A percentile compares a stretch with the other conserved stretches of the same genome.
Conservation (phyloP, 2,797 vertebrate species). For the Percopsis omiscomaycus region DNA sequence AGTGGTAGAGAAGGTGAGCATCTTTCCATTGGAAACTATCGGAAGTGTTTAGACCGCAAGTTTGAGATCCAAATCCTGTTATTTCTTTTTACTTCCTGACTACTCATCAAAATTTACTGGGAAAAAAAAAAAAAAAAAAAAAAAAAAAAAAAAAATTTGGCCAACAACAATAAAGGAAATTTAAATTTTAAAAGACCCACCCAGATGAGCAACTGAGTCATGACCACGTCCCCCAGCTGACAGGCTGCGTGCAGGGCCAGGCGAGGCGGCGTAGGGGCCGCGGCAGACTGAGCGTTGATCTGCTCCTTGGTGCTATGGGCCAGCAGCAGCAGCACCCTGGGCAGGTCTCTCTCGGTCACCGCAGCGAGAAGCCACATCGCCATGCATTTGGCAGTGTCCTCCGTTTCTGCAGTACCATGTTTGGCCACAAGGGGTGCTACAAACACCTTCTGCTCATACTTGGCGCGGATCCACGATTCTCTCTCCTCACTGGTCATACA, state of each 20-base stretch:
- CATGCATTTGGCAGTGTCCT: slow-evolving; percentile 70
- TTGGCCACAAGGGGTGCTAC: slow-evolving; percentile 78
- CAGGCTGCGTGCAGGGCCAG: slow-evolving; percentile 89
- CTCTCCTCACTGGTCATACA: slow-evolving; percentile 82
- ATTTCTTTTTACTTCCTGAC: no score
- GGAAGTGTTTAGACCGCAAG: no score
- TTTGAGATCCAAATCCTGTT: no score
- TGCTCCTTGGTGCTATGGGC: slow-evolving; percentile 90
- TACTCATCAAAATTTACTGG: no score
- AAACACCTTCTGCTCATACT: slow-evolving; percentile 92
- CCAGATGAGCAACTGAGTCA: slow-evolving; percentile 95
- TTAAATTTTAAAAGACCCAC: slow-evolving; percentile 64
- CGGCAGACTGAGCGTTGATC: slow-evolving; percentile 71
- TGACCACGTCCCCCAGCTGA: slow-evolving; percentile 88
- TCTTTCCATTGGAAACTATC: no score
- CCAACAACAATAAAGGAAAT: neutral
- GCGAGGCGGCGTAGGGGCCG: slow-evolving; percentile 65
- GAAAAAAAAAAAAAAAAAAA: no score
- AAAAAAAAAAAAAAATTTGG: no score
- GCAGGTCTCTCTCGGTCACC: slow-evolving; percentile 84
- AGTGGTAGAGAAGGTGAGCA: no score
- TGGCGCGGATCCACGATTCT: slow-evolving; percentile 94
- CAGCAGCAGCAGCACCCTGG: slow-evolving; percentile 84
- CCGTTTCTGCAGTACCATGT: slow-evolving; percentile 55
- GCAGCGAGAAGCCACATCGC: slow-evolving; percentile 73